Evolutionary conservation across 2,888 invertebrate species (phyloP).

Genomic region (Metallyticus violacea): DNA sequence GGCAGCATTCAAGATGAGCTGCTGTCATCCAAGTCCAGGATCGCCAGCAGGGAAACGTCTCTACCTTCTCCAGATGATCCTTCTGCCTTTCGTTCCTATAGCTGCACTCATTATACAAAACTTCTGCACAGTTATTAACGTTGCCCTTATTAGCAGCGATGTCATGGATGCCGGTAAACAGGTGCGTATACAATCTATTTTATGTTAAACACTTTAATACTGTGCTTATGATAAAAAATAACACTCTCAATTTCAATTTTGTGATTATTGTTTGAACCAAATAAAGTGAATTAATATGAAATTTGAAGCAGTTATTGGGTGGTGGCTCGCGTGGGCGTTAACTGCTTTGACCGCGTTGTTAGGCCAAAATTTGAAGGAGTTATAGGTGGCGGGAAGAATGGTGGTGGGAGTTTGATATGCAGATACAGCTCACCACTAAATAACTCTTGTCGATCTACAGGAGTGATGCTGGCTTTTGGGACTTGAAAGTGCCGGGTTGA

Average conservation of each 20-base stretch:
- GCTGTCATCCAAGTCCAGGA: conserved; percentile 36
- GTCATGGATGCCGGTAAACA: conserved; percentile 51
- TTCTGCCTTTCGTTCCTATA: conserved; percentile 57
- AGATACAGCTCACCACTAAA: too few relatives aligned
- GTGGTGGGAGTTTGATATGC: too few relatives aligned
- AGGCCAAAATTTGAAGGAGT: too few relatives aligned
- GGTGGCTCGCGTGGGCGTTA: too few relatives aligned
- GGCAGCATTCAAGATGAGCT: conserved; percentile 30
- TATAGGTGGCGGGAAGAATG: too few relatives aligned
- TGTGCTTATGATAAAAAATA: background rate
- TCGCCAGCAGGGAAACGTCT: conserved; percentile 47
- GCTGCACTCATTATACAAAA: conserved; percentile 55
- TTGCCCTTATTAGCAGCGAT: conserved; percentile 50
- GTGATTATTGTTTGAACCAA: too few relatives aligned
- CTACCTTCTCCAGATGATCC: conserved; percentile 54
- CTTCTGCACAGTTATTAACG: conserved; percentile 53
- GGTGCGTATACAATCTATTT: conserved; percentile 43
- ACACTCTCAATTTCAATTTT: background rate
- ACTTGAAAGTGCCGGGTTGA: too few relatives aligned
- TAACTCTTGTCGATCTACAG: too few relatives aligned
- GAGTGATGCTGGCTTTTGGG: too few relatives aligned
- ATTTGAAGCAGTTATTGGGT: too few relatives aligned
- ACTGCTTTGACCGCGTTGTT: background rate
- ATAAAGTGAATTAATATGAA: too few relatives aligned
- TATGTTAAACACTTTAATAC: background rate